Evolutionary conservation across 2,797 vertebrate species (phyloP), one percentile per base, ranked within the genome.

Genomic region (Pangasius mekongensis): DNA sequence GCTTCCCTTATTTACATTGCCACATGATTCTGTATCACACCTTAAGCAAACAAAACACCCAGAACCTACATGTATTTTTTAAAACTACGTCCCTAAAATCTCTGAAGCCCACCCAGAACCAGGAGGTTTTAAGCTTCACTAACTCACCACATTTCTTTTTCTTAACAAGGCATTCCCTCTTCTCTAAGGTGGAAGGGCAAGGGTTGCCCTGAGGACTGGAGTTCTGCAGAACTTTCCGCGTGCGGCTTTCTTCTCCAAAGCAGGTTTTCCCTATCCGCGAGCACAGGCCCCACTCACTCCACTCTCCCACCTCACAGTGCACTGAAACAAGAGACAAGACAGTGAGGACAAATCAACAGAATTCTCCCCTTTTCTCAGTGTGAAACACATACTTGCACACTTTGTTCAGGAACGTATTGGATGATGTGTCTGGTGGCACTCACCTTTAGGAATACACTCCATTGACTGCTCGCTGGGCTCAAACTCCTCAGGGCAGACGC

Each of bases 231-330:
- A 99, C 96, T 92, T 97, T 97, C 92, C 98, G 95, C 60, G 95
- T 96, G 91, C 98, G 97, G 85, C 96, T 97, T 96, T 99, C 97
- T 93, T 97, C 97, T 88, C 98, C 97, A 90, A 96, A 96, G 89
- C 99, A 99, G 24, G 95, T 97, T 96, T 97, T 98, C 66, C 97
- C 97, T 83, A 96, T 96, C 92, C 97, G 97, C 73, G 94, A 96
- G 93, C 99, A 99, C 83, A 97, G 94, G 92, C 97, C 97, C 99
- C 99, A 99, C 18, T 96, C 95, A 77, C 97, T 96, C 99, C 99
- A 99, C 83, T 98, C 97, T 16, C 95, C 96, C 93, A 97, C 95
- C 93, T 98, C 96, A 86, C 99, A 99, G 95, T 99, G 98, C 95
- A 98, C 99, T 99, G 96, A 54, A 83, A 88, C 4, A 87, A 69